Percentiles rank a stretch among this genome's conserved stretches.
phyloP scores from a whole-genome alignment of 92 coral and sea anemone species.

The Umimayanthus chanpuru region DNA sequence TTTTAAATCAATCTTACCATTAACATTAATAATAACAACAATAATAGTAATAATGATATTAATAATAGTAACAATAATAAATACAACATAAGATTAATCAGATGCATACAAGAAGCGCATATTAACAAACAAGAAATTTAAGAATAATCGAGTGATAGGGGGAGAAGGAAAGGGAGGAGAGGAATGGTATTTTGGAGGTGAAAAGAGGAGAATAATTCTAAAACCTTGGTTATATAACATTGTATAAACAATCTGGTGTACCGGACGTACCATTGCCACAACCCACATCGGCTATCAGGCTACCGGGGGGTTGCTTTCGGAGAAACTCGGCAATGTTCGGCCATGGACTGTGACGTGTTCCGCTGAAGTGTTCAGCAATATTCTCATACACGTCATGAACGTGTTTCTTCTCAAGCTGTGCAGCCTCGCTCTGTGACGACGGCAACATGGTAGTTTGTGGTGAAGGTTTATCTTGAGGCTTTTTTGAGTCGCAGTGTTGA shows the following conservation, averaged over 20 bases:
- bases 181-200: too few relatives aligned
- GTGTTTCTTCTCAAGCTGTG: constrained; percentile 74
- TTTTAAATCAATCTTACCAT: too few relatives aligned
- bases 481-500: constrained; percentile 81
- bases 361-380: constrained; percentile 97
- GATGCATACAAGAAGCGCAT: not conserved
- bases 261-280: constrained; percentile 86
- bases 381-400: constrained; percentile 93
- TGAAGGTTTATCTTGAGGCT: constrained; percentile 27
- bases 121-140: too few relatives aligned
- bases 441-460: constrained; percentile 66
- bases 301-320: constrained; percentile 74
- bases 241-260: not conserved
- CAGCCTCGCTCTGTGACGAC: constrained; percentile 72
- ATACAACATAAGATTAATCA: too few relatives aligned
- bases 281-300: constrained; percentile 95
- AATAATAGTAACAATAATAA: too few relatives aligned
- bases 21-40: too few relatives aligned
- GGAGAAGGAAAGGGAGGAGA: not conserved
- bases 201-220: not conserved
- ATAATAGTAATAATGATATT: too few relatives aligned
- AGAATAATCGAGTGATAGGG: not conserved
- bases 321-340: constrained; percentile 88
- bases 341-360: constrained; percentile 99
- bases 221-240: not conserved